Evolutionary conservation across 2,113 vertebrate species (phyloP).

Genomic region (Hypanus sabinus): DNA sequence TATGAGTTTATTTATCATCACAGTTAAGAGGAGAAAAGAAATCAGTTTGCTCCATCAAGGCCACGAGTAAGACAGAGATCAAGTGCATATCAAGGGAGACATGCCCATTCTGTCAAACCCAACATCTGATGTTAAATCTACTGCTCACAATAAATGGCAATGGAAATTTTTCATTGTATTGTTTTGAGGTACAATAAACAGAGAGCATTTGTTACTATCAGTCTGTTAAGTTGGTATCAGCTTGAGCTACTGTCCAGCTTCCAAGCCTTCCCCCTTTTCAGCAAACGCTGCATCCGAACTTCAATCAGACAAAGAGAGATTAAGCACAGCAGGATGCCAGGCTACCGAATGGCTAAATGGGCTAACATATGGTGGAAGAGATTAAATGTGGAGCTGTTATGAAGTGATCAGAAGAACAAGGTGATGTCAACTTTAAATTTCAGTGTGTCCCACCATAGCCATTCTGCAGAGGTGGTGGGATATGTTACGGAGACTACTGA

Average conservation of each 20-base stretch:
- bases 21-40: constrained; percentile 43
- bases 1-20: constrained; percentile 72
- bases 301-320: not conserved
- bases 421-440: not conserved
- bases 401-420: not conserved
- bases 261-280: not conserved
- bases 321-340: not conserved
- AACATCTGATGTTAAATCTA: constrained; percentile 82
- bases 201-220: constrained; percentile 63
- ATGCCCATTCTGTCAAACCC: constrained; percentile 65
- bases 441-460: no score
- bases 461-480: not conserved
- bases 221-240: not conserved
- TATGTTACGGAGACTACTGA: not conserved
- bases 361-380: not conserved
- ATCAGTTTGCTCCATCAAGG: constrained; percentile 68
- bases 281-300: not conserved
- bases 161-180: constrained; percentile 70
- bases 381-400: not conserved
- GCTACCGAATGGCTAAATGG: no score
- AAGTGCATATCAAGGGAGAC: constrained; percentile 62
- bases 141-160: constrained; percentile 58
- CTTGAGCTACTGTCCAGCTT: not conserved
- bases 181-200: constrained; percentile 67
- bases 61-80: constrained; percentile 66